Evolutionary conservation across 2,797 vertebrate species (phyloP), one percentile per base, ranked within the genome.

Genomic region (Phoxinus dragarum): DNA sequence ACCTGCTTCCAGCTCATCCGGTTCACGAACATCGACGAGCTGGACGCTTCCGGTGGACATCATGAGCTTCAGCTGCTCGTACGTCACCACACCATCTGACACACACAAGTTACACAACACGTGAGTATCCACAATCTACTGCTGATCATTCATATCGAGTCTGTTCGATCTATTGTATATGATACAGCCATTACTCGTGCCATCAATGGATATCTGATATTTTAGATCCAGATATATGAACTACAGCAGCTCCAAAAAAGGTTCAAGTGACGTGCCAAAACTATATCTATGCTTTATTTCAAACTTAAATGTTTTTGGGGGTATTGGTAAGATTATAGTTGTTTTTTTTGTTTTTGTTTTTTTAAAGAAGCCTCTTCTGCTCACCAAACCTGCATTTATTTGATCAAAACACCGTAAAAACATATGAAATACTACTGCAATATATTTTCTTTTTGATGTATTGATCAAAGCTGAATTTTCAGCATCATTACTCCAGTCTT

Each of bases 21-120:
- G 86, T 54, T 90, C 80, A 34, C 90, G 90, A 2, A 90, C 88
- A 72, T 90, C 90, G 14, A 89, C 82, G 74, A 90, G 90, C 71
- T 87, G 82, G 4, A 88, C 11, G 1, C 77, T 81, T 69, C 86
- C 81, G 17, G 64, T 19, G n/a, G 75, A 59, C n/a, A 90, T 52
- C 84, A 87, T 83, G 74, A 56, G 31, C 44, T 90, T 89, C 61
- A 90, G 49, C 80, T 88, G 74, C 69, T 84, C 54, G 52, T 86
- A 89, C 2, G 81, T 82, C 31, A 90, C 86, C 1, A 64, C 84
- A 59, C 3, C 8, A 21, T 86, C 80, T 79, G 49, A 71, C 21
- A 61, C 44, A 78, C 54, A 83, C 27, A n/a, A n/a, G n/a, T n/a
- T n/a, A 27, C 27, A 27, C 38, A 0, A 67, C 31, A 0, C 7